phyloP scores from a whole-genome alignment of 2,113 vertebrate genomes.

The Proterorhinus semilunaris region DNA sequence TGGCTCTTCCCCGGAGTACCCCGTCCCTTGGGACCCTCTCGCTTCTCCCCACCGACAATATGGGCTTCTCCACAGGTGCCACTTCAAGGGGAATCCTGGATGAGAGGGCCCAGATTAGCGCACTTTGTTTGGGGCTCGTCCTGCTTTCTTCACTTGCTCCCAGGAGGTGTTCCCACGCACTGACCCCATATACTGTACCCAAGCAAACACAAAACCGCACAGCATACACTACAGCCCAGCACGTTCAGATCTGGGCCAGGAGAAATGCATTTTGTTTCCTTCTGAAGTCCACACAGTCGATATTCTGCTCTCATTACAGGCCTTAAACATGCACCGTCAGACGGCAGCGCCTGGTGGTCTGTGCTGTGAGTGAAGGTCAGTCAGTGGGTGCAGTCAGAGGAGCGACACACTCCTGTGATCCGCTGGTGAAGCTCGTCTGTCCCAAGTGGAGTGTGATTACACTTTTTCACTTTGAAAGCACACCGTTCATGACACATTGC shows the following conservation, averaged over 20 bases:
- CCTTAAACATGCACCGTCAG: too few species aligned
- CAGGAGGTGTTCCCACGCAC: conserved; percentile 41
- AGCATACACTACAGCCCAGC: not conserved
- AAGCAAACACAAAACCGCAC: not conserved
- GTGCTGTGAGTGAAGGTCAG: too few species aligned
- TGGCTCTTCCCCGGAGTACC: not conserved
- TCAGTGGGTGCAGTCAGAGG: too few species aligned
- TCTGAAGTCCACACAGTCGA: too few species aligned
- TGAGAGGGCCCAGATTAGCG: conserved; percentile 43
- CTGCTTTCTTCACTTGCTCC: conserved; percentile 25
- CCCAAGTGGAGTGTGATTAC: too few species aligned
- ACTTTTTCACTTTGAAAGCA: too few species aligned
- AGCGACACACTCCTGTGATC: too few species aligned
- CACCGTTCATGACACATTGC: too few species aligned
- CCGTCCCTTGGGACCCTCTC: conserved; percentile 30
- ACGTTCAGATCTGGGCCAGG: not conserved
- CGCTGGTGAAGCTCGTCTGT: too few species aligned
- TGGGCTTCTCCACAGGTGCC: conserved; percentile 30
- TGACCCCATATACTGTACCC: conserved; percentile 32
- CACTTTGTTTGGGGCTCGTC: conserved; percentile 47
- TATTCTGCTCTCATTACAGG: too few species aligned
- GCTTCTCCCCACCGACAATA: conserved; percentile 36
- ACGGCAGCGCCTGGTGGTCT: too few species aligned
- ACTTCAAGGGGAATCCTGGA: conserved; percentile 66
- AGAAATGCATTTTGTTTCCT: too few species aligned